phyloP scores from a whole-genome alignment of 1,140 invertebrate species.

The Sinonovacula constricta region DNA sequence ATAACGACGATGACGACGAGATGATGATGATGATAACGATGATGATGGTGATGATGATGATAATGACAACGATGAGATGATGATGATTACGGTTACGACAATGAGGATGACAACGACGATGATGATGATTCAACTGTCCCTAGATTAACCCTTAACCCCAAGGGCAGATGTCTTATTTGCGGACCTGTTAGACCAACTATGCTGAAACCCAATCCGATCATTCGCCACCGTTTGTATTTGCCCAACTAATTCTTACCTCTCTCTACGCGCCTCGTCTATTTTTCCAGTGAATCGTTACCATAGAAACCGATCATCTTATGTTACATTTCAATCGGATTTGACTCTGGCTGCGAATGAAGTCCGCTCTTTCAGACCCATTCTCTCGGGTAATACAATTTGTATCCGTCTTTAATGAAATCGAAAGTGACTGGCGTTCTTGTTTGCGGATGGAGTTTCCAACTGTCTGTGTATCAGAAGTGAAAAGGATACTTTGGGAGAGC shows the following conservation, averaged over 20 bases:
- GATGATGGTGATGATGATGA: too few relatives aligned
- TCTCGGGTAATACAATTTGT: conserved; percentile 1
- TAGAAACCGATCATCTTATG: conserved; percentile 27
- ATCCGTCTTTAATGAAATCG: conserved; percentile 16
- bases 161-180: not conserved
- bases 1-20: too few relatives aligned
- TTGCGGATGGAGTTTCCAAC: not conserved
- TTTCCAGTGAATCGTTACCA: conserved; percentile 44
- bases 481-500: not conserved
- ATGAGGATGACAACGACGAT: too few relatives aligned
- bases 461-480: not conserved
- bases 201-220: not conserved
- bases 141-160: conserved; percentile 18
- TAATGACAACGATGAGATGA: too few relatives aligned
- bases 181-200: not conserved
- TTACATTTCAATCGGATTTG: conserved; percentile 33
- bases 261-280: conserved; percentile 20
- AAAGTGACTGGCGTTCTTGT: not conserved
- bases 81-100: too few relatives aligned
- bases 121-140: too few relatives aligned
- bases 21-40: too few relatives aligned
- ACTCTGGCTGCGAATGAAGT: too few relatives aligned
- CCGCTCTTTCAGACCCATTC: not conserved
- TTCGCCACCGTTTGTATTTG: conserved; percentile 19
- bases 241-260: conserved; percentile 44